Percentiles rank a stretch among this genome's conserved stretches.
phyloP scores from a whole-genome alignment of 2,888 invertebrate species.

The Prosapia bicincta region DNA sequence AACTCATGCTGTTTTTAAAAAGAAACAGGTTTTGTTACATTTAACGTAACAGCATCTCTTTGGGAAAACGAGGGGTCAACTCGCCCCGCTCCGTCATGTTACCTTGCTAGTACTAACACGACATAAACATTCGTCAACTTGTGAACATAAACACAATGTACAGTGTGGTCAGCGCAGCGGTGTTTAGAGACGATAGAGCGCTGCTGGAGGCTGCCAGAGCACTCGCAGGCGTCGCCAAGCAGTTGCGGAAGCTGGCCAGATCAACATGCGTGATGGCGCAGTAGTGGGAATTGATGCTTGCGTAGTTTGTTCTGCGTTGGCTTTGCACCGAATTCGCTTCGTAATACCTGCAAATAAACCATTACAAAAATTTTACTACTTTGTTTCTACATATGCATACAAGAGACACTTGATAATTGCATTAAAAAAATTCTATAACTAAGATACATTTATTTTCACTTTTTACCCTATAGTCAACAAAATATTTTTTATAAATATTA shows the following conservation, averaged over 20 bases:
- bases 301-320: constrained; percentile 51
- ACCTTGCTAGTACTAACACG: not conserved
- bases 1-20: too few species aligned
- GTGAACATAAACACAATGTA: not conserved
- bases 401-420: too few species aligned
- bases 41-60: too few species aligned
- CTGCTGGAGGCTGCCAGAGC: constrained; percentile 23
- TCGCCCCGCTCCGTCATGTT: not conserved
- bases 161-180: not conserved
- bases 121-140: not conserved
- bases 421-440: too few species aligned
- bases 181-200: not conserved
- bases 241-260: constrained; percentile 70
- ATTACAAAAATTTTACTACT: too few species aligned
- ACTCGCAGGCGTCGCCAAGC: constrained; percentile 75
- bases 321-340: constrained; percentile 69
- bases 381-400: too few species aligned
- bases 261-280: constrained; percentile 86
- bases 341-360: constrained; percentile 61
- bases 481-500: too few species aligned
- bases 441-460: too few species aligned
- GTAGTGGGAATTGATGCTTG: constrained; percentile 61
- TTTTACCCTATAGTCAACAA: too few species aligned
- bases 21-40: too few species aligned
- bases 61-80: too few species aligned